Evolutionary conservation across 2,113 vertebrate species (phyloP), one percentile per base, ranked within the genome.

Genomic region (Cottus gobio): DNA sequence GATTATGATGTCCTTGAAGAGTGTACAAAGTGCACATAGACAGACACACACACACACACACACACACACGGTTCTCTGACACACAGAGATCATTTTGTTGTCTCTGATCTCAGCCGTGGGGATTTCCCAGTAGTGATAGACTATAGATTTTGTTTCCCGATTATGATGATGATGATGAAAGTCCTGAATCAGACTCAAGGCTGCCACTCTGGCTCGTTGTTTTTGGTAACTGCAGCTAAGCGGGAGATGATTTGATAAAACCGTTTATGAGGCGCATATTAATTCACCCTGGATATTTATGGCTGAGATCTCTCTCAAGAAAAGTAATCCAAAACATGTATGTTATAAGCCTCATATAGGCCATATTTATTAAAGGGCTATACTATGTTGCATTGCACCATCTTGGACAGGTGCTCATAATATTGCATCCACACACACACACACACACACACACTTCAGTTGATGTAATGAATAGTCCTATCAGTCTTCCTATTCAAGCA

Each of bases 1-100:
- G 78, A 92, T 90, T 86, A 82, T 46, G 58, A 64, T 83, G 86
- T 85, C 91, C 90, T 91, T 92, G 83, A 91, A 63, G 81, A 71
- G 86, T 36, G 58, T 36, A 24, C n/a, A 16, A 31, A 1, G 0
- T 8, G 1, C 0, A 0, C 37, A 3, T 46, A 48, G 26, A 8
- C 9, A 3, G 54, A 30, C 70, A 31, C 37, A 16, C 42, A 22
- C 66, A 56, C 28, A 10, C 64, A 24, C 36, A 37, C 57, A 44
- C 12, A 75, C 77, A 44, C 56, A 39, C 26, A 62, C 46, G 34
- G 34, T 34, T 34, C 12, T 1, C 34, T 61, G 60, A 79, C 61
- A 79, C 61, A 67, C 67, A 39, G 62, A 44, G 74, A 79, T 82
- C 79, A 82, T 81, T 77, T 84, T 50, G 71, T 78, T 76, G 68